phyloP scores from a whole-genome alignment of 2,888 invertebrate species.

The Scaptomyza flava region DNA sequence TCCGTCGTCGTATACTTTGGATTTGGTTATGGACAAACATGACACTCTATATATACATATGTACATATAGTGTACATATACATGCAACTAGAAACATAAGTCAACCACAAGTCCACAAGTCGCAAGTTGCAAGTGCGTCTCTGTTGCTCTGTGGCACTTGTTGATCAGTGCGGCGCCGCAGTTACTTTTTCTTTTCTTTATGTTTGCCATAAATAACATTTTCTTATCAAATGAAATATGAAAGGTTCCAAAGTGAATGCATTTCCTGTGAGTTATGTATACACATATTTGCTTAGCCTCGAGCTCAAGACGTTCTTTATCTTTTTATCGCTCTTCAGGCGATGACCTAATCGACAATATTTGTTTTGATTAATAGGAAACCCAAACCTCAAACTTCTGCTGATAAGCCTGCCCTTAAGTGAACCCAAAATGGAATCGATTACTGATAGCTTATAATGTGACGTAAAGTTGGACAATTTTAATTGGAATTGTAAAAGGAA shows the following conservation, averaged over 20 bases:
- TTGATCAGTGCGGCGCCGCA: slow-evolving; percentile 43
- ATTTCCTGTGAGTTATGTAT: slow-evolving; percentile 57
- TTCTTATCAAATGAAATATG: slow-evolving; percentile 58
- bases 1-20: slow-evolving; percentile 18
- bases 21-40: slow-evolving; percentile 66
- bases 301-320: slow-evolving; percentile 22
- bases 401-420: slow-evolving; percentile 59
- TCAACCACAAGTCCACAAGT: slow-evolving; percentile 29
- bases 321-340: slow-evolving; percentile 47
- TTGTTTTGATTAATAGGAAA: slow-evolving; percentile 58
- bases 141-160: slow-evolving; percentile 45
- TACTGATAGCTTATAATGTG: slow-evolving; percentile 36
- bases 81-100: slow-evolving; percentile 31
- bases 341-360: slow-evolving; percentile 74
- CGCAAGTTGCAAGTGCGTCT: slow-evolving; percentile 28
- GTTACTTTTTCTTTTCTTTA: slow-evolving; percentile 10
- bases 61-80: not conserved
- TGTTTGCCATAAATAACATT: slow-evolving; percentile 49
- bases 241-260: slow-evolving; percentile 37
- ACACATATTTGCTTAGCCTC: slow-evolving; percentile 37
- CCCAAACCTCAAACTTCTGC: slow-evolving; percentile 10
- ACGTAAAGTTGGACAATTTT: slow-evolving; percentile 16
- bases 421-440: slow-evolving; percentile 26
- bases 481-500: slow-evolving; percentile 11
- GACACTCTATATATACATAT: slow-evolving; percentile 59